Base-by-base conservation (phyloP, 2,113 vertebrate species). In the Callithrix jacchus region DNA sequence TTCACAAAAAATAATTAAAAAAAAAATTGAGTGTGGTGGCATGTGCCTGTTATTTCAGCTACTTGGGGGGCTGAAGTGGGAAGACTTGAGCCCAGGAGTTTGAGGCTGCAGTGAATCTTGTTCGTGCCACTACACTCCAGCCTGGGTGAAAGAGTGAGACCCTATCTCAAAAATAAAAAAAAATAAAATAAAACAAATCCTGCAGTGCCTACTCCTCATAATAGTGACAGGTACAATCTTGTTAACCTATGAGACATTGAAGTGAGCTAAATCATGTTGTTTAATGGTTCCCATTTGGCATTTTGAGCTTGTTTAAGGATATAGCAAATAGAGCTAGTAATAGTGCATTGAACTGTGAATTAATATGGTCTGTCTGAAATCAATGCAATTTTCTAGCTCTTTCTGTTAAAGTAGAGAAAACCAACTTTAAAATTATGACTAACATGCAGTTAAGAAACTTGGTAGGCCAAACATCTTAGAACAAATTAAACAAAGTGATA, bases 301-400 rank as follows among this genome's bases (percentile, higher is more conserved):
- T 77, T 82, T 96, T 86, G 58, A 88, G 93, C 52, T 95, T 94
- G 16, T 90, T 87, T 79, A 79, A 87, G 30, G 23, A 73, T 4
- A 81, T n/a, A 70, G 42, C 42, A 94, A 81, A 66, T 85, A 52
- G 13, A 87, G 3, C 1, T 90, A 61, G 77, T 45, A 83, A 30
- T 89, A 87, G 9, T 70, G 18, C 81, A 56, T 73, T 97, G 73
- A 91, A 87, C 5, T 96, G 18, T 42, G 47, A 93, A 77, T 83
- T 92, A 81, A 73, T 96, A 64, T 82, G 10, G 27, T 95, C 5
- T 80, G 1, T 56, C 16, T 94, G 11, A 94, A 94, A 82, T 70
- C 14, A n/a, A 20, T 40, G 84, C 42, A 87, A 9, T 32, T 94
- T 73, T 94, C 89, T 2, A 61, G 42, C 37, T 89, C 6, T 85